Evolutionary conservation across 2,888 invertebrate genomes (phyloP).

Genomic region (Argynnis bischoffii): DNA sequence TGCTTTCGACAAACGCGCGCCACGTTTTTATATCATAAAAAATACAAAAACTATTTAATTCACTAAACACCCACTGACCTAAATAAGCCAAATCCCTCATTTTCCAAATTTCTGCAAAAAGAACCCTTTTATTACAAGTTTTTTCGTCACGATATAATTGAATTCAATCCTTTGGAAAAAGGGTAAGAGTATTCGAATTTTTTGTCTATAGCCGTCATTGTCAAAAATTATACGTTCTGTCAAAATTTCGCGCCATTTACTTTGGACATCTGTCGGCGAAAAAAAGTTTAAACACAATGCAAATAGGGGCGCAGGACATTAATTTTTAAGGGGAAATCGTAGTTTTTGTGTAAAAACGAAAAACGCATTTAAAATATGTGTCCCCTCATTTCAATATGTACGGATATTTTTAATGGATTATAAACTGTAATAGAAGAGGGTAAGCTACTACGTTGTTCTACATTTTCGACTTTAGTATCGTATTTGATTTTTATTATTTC

Average conservation of each 20-base stretch:
- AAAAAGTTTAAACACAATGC: constrained; percentile 76
- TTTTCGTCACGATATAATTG: constrained; percentile 65
- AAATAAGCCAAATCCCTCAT: constrained; percentile 62
- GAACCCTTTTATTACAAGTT: constrained; percentile 66
- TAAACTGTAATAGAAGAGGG: constrained; percentile 42
- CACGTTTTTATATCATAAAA: constrained; percentile 57
- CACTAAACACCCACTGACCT: constrained; percentile 74
- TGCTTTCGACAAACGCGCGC: constrained; percentile 67
- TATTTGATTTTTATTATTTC: constrained; percentile 63
- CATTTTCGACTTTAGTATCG: constrained; percentile 53
- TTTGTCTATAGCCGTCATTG: constrained; percentile 64
- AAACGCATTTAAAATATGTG: constrained; percentile 79
- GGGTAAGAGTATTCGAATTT: constrained; percentile 74
- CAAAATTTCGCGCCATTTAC: constrained; percentile 82
- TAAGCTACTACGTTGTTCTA: constrained; percentile 29
- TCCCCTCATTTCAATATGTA: constrained; percentile 77
- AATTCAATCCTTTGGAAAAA: constrained; percentile 81
- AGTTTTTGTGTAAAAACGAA: constrained; percentile 73
- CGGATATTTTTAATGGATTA: constrained; percentile 46
- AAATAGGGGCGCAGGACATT: constrained; percentile 77
- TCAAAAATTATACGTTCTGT: constrained; percentile 76
- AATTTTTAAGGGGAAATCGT: constrained; percentile 77
- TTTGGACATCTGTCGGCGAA: constrained; percentile 72
- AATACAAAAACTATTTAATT: constrained; percentile 63
- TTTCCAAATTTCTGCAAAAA: constrained; percentile 71